Evolutionary conservation across 2,113 vertebrate genomes (phyloP), one percentile per base, ranked within the genome.

Genomic region (Synchiropus splendidus): DNA sequence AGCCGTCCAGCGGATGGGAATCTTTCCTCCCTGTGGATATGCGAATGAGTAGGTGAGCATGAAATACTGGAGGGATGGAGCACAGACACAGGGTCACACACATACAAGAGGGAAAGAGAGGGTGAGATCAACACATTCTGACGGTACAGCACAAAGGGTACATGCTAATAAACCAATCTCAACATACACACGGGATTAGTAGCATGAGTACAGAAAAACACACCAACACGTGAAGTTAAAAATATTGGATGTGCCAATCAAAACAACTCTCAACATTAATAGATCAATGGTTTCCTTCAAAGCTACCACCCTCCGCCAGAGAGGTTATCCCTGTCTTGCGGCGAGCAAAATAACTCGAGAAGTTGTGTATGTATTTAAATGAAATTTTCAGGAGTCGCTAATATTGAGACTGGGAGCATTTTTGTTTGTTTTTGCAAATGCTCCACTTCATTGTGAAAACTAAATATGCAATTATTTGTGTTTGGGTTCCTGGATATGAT

Each of bases 1-100:
- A 37, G 95, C 94, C 0, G 94, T 99, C 94, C 95, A 99, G 51
- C 93, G 90, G 64, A 99, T 99, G 0, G 95, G 95, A 59, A 99
- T 98, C 78, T 98, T 97, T 0, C 95, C 95, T 6, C 94, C 95
- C 94, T 94, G 85, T 71, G 75, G 67, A 77, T 74, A 81, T 70
- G 77, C 60, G 80, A 82, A 82, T 74, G 75, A 77, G 72, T 78
- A 81, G 65, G 78, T 83, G 74, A 83, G 80, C 72, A 79, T 83
- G 80, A 83, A 83, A 79, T 83, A 83, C 80, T 83, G 80, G 68
- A 60, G 57, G 76, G 78, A 81, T 81, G 78, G 75, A 78, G 41
- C 70, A 77, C 72, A 64, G 58, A 79, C 67, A 76, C 74, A 65
- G 69, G 58, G 45, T 70, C 77, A 63, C 74, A 79, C 76, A 81